A percentile compares a stretch with the other conserved stretches of the same genome.
Evolutionary conservation across 2,888 invertebrate species (phyloP).

Genomic region (Cancer borealis): DNA sequence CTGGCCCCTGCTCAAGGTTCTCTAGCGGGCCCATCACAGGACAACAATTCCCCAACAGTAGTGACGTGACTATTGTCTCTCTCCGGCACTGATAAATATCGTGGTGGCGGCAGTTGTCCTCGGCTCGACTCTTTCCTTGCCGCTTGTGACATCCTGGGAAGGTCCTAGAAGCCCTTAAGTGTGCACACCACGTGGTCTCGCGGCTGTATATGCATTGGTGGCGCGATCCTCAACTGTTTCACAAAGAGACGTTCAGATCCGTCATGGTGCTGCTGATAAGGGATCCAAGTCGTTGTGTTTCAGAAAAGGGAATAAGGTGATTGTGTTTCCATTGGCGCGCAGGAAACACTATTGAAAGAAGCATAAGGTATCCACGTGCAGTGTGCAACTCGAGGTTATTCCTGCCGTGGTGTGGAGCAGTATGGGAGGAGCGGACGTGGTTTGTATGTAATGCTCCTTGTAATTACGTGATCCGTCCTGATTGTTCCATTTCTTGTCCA

Average conservation of each 20-base stretch:
- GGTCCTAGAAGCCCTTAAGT: not conserved
- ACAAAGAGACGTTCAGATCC: not conserved
- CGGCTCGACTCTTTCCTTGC: constrained; percentile 10
- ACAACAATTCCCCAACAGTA: constrained; percentile 50
- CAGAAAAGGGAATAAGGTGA: not conserved
- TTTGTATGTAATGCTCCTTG: not conserved
- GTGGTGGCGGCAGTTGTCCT: constrained; percentile 18
- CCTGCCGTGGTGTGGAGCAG: not conserved
- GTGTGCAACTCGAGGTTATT: not conserved
- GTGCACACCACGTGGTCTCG: not conserved
- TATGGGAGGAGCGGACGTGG: not conserved
- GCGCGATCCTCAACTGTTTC: not conserved
- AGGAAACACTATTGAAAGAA: not conserved
- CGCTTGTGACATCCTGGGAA: constrained; percentile 45
- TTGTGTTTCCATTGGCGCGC: not conserved
- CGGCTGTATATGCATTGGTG: not conserved
- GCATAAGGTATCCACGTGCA: not conserved
- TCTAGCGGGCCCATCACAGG: constrained; percentile 12
- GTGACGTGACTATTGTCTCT: constrained; percentile 61
- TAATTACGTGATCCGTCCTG: not conserved
- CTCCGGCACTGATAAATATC: constrained; percentile 55
- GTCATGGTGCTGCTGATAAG: not conserved
- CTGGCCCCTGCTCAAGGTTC: not conserved
- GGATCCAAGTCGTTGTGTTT: not conserved
- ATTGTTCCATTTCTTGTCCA: not conserved